Base-by-base conservation (phyloP, 2,113 vertebrate species). In the Zapornia atra region DNA sequence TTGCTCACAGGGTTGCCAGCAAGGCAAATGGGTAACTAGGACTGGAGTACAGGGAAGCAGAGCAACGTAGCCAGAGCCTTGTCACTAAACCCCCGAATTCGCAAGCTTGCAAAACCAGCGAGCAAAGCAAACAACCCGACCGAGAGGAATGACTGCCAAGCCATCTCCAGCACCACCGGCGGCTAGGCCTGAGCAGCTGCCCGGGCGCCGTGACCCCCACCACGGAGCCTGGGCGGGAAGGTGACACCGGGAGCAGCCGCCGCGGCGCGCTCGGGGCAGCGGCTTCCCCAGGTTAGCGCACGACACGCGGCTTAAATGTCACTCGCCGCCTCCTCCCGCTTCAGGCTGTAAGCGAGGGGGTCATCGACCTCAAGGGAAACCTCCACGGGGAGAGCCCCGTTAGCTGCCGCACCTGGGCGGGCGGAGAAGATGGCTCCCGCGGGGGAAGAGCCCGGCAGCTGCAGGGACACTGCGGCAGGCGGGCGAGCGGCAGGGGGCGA, bases 11-110 rank as follows among this genome's bases (percentile, higher is more conserved):
- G 25, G 59, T 3, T 9, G 25, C 33, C 46, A 9, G 34, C 33
- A 18, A 11, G 28, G 25, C 31, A 6, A 29, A 65, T 1, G 1
- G 17, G 8, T 3, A 2, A 0, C 34, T 0, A 9, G 51, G 24
- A 20, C 14, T 0, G 33, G 69, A 31, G 29, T n/a, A 15, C 1
- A 0, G 15, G 18, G 7, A 34, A 36, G 13, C 9, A 2, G 36
- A 21, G 38, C 14, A 13, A 20, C 2, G 5, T 3, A 6, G 5
- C 24, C 46, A 22, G 15, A 11, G 33, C 22, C 17, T 22, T 5
- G 10, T 1, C 66, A 3, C 57, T 13, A 9, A 12, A 22, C 9
- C 31, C 22, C 26, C 13, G 25, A 29, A 42, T 4, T 26, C 48
- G 10, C 69, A 6, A 5, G 29, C 40, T 40, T 5, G 2, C 34